These are phyloP conservation scores for Zeugodacus cucurbitae DNA, from an alignment of 1,140 invertebrate species.

Conservation along the genomic window DNA sequence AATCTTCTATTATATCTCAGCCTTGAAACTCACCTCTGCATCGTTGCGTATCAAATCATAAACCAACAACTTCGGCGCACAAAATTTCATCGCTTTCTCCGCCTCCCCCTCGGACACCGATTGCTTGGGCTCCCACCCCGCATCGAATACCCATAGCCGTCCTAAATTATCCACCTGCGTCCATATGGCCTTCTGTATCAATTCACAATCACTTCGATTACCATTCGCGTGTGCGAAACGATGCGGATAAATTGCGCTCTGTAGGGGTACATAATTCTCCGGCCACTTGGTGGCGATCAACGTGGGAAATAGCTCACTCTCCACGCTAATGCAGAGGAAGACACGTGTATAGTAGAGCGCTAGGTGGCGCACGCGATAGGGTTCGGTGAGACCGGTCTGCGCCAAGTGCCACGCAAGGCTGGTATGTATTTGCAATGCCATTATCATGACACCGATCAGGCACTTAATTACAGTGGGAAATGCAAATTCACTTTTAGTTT, in stretches of 20 bases:
- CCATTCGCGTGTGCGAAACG: constrained; percentile 50
- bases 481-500: background rate
- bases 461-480: background rate
- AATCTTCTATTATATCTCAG: background rate
- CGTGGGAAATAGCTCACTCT: constrained; percentile 53
- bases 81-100: constrained; percentile 38
- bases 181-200: constrained; percentile 58
- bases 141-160: constrained; percentile 60
- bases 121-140: constrained; percentile 49
- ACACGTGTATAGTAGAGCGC: constrained; percentile 58
- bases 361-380: constrained; percentile 59
- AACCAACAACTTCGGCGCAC: constrained; percentile 56
- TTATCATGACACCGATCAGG: background rate
- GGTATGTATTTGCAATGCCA: background rate
- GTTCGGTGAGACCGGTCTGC: constrained; percentile 55
- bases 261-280: constrained; percentile 54
- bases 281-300: constrained; percentile 62
- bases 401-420: constrained; percentile 32
- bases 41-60: constrained; percentile 60
- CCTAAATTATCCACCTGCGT: constrained; percentile 58
- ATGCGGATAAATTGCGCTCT: constrained; percentile 54
- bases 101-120: background rate
- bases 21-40: constrained; percentile 46
- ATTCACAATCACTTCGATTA: constrained; percentile 51
- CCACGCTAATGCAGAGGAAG: constrained; percentile 57